Percentiles rank a stretch among this genome's conserved stretches.
Conservation (phyloP, 2,797 vertebrate genomes). For the Gadopsis bispinosus region DNA sequence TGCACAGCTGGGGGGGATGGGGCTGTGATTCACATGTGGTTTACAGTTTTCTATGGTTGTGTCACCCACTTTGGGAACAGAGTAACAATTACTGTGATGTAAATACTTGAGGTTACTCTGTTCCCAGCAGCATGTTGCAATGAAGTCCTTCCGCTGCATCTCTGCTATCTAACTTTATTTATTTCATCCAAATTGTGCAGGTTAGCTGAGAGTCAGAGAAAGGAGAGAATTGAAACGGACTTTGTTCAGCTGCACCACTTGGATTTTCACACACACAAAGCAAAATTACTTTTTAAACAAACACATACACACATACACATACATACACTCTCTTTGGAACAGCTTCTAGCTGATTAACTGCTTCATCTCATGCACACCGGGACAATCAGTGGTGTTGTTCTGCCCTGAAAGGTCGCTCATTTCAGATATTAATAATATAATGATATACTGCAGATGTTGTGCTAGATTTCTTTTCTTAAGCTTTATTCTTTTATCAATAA, state of each 20-base stretch:
- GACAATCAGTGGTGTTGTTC: not conserved
- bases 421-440: not conserved
- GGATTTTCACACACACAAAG: not conserved
- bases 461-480: not conserved
- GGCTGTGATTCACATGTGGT: conserved; percentile 25
- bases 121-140: not conserved
- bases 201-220: not conserved
- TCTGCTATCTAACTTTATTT: not conserved
- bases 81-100: conserved; percentile 16
- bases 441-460: not conserved
- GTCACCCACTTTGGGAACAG: conserved; percentile 26
- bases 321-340: conserved; percentile 1
- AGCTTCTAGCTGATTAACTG: not conserved
- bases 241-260: not conserved
- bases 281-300: not conserved
- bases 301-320: not conserved
- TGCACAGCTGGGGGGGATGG: conserved; percentile 7
- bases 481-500: not conserved
- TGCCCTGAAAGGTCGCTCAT: not conserved
- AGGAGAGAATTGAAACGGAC: conserved; percentile 6
- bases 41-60: conserved; percentile 27
- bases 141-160: not conserved
- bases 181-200: conserved; percentile 1
- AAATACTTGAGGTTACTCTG: conserved; percentile 8
- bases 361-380: not conserved